phyloP scores from a whole-genome alignment of 1,140 invertebrate species.

The Pseudomyrmex dendroicus region DNA sequence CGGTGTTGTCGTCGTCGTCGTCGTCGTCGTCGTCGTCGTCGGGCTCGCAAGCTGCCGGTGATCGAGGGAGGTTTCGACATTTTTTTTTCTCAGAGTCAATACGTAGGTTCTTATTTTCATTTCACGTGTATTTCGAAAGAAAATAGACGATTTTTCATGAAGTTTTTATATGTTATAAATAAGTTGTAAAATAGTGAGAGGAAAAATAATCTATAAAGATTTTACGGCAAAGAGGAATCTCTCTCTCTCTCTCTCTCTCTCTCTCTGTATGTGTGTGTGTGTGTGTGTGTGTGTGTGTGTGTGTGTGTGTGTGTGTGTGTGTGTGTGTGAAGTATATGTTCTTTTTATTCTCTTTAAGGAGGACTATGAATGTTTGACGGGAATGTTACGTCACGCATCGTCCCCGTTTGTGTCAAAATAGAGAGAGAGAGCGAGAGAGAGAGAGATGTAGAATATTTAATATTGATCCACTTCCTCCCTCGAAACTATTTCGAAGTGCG shows the following conservation, averaged over 20 bases:
- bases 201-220: no score
- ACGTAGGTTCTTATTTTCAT: background rate
- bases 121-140: background rate
- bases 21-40: constrained; percentile 7
- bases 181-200: background rate
- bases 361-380: no score
- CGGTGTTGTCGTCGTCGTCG: background rate
- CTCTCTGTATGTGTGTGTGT: no score
- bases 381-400: background rate
- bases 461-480: constrained; percentile 21
- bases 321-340: no score
- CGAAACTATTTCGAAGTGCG: background rate
- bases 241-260: no score
- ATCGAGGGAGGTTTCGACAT: background rate
- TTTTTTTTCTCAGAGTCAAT: background rate
- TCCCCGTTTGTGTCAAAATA: background rate
- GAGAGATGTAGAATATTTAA: constrained; percentile 20
- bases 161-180: background rate
- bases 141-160: background rate
- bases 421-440: background rate
- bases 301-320: no score
- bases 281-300: no score
- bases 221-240: no score
- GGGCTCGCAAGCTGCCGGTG: no score
- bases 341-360: no score